A percentile compares a stretch with the other conserved stretches of the same genome.
phyloP scores from a whole-genome alignment of 2,113 vertebrate species.

The Limanda limanda region DNA sequence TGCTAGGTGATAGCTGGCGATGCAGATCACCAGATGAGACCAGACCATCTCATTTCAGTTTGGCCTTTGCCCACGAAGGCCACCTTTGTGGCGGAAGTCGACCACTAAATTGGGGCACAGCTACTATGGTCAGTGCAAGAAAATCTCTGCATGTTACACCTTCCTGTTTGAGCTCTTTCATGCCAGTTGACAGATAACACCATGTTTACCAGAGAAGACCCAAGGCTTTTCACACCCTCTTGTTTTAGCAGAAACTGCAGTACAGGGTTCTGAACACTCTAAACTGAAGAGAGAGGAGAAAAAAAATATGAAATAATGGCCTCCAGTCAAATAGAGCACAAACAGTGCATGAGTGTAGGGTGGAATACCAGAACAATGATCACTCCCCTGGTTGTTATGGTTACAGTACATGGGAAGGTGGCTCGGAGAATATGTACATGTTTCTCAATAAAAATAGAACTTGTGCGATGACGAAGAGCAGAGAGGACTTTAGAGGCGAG shows the following conservation, averaged over 20 bases:
- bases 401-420: constrained; percentile 50
- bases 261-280: background rate
- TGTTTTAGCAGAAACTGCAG: background rate
- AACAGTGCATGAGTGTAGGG: background rate
- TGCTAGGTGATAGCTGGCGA: too few species aligned
- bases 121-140: background rate
- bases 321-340: constrained; percentile 15
- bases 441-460: constrained; percentile 44
- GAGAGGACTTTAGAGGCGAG: constrained; percentile 46
- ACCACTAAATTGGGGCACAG: too few species aligned
- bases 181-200: background rate
- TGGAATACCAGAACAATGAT: constrained; percentile 22
- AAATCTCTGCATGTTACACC: background rate
- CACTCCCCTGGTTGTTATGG: constrained; percentile 56
- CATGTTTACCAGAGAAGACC: background rate
- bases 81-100: too few species aligned
- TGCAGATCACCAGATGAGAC: too few species aligned
- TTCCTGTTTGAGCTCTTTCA: background rate
- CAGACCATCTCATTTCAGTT: too few species aligned
- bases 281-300: background rate
- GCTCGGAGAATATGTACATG: constrained; percentile 39
- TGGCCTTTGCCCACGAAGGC: too few species aligned
- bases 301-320: constrained; percentile 28
- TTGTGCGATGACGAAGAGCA: constrained; percentile 34
- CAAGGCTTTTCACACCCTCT: constrained; percentile 18